A percentile compares a stretch with the other conserved stretches of the same genome.
Evolutionary conservation across 2,888 invertebrate species (phyloP).

Genomic region (Selenia dentaria): DNA sequence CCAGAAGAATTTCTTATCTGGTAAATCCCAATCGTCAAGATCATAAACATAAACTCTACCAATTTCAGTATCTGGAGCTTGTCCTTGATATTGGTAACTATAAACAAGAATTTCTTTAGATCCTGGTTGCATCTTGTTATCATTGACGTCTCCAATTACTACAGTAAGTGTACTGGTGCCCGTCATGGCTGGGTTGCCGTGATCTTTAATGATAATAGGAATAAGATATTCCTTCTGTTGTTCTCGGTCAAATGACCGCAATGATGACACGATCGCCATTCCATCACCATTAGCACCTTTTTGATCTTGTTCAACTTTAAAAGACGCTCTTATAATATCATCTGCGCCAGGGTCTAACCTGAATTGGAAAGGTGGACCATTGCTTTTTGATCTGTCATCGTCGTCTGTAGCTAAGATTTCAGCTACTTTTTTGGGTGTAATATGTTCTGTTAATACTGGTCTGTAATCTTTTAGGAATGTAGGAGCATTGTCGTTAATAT

Average conservation of each 20-base stretch:
- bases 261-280: conserved; percentile 98
- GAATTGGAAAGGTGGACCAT: conserved; percentile 98
- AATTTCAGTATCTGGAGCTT: conserved; percentile 95
- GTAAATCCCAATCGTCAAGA: conserved; percentile 99
- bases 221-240: conserved; percentile 98
- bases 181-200: conserved; percentile 97
- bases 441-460: conserved; percentile 96
- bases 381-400: conserved; percentile 96
- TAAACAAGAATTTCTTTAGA: conserved; percentile 98
- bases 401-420: conserved; percentile 97
- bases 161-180: conserved; percentile 98
- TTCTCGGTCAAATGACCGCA: conserved; percentile 97
- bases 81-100: conserved; percentile 97
- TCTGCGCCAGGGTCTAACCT: conserved; percentile 96
- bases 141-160: conserved; percentile 98
- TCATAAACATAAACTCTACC: conserved; percentile 99
- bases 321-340: conserved; percentile 96
- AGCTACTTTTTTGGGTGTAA: conserved; percentile 95
- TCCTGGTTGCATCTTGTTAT: conserved; percentile 99
- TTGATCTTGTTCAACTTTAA: conserved; percentile 98
- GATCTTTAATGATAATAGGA: conserved; percentile 98
- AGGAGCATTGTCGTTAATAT: conserved; percentile 97
- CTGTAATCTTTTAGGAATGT: conserved; percentile 96
- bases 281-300: conserved; percentile 99
- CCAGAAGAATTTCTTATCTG: conserved; percentile 99